phyloP scores from a whole-genome alignment of 2,113 vertebrate species.

The Pavo muticus region DNA sequence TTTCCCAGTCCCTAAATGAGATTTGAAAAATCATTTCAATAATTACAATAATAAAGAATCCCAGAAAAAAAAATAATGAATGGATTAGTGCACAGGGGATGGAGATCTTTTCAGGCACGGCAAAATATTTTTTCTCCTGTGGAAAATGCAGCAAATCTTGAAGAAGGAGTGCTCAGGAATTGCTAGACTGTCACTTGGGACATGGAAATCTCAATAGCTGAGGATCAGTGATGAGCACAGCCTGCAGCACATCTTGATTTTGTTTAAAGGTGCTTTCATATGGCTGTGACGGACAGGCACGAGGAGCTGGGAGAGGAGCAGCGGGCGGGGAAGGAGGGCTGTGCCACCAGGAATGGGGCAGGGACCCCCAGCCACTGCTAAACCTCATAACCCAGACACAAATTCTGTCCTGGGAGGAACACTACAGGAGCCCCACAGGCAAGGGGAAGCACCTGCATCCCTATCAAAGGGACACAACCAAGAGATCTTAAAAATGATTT shows the following conservation, averaged over 20 bases:
- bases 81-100: not conserved
- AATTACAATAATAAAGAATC: not conserved
- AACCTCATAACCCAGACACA: not conserved
- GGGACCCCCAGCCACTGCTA: not conserved
- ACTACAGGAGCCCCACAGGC: not conserved
- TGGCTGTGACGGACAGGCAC: not conserved
- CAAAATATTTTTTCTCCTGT: not conserved
- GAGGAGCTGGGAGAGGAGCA: not conserved
- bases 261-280: not conserved
- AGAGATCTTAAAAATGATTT: not conserved
- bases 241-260: not conserved
- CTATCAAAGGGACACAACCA: not conserved
- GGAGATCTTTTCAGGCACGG: not conserved
- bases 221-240: not conserved
- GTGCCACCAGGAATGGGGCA: not conserved
- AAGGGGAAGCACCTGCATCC: not conserved
- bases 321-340: not conserved
- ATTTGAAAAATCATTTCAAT: not conserved
- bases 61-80: not conserved
- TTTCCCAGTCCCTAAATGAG: not conserved
- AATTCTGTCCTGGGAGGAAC: not conserved
- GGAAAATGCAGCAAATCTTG: not conserved
- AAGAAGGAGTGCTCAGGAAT: not conserved
- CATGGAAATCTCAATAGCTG: not conserved
- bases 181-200: not conserved